These are phyloP conservation scores for Chrysopilus asiliformis DNA, from an alignment of 2,888 invertebrate species.

Conservation along the genomic window DNA sequence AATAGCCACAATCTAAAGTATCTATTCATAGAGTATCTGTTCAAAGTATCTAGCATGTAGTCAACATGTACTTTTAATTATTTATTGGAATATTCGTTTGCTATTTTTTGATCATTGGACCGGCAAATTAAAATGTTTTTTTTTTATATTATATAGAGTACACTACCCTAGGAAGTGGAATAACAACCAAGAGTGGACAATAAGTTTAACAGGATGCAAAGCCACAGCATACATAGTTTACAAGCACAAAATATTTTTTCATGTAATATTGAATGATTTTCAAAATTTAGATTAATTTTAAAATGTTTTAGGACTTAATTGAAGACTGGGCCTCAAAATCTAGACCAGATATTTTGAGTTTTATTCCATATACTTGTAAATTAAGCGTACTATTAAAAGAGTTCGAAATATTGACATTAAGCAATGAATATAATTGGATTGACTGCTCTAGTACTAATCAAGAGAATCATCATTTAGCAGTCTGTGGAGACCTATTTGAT, in stretches of 20 bases:
- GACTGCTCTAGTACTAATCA: conserved; percentile 93
- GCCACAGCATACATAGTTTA: conserved; percentile 86
- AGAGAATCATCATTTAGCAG: conserved; percentile 87
- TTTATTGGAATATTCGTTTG: too few relatives aligned
- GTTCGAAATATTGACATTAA: conserved; percentile 83
- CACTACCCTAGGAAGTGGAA: conserved; percentile 93
- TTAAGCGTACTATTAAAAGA: conserved; percentile 83
- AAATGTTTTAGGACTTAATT: conserved; percentile 55
- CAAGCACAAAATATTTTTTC: conserved; percentile 91
- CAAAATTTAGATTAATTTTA: conserved; percentile 1
- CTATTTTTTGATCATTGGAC: not conserved
- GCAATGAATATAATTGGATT: conserved; percentile 98
- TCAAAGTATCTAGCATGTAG: too few relatives aligned
- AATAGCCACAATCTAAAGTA: too few relatives aligned
- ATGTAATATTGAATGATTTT: conserved; percentile 27
- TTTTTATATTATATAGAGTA: conserved; percentile 20
- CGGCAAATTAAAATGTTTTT: not conserved
- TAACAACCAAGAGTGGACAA: conserved; percentile 88
- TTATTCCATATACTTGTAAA: conserved; percentile 95
- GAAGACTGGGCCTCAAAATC: conserved; percentile 95
- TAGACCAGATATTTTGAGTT: conserved; percentile 82
- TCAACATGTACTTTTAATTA: too few relatives aligned
- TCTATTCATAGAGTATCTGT: too few relatives aligned
- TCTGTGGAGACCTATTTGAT: conserved; percentile 88
- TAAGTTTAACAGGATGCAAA: conserved; percentile 86